Evolutionary conservation across 2,888 invertebrate species (phyloP), one percentile per base, ranked within the genome.

Genomic region (Tipula unca): DNA sequence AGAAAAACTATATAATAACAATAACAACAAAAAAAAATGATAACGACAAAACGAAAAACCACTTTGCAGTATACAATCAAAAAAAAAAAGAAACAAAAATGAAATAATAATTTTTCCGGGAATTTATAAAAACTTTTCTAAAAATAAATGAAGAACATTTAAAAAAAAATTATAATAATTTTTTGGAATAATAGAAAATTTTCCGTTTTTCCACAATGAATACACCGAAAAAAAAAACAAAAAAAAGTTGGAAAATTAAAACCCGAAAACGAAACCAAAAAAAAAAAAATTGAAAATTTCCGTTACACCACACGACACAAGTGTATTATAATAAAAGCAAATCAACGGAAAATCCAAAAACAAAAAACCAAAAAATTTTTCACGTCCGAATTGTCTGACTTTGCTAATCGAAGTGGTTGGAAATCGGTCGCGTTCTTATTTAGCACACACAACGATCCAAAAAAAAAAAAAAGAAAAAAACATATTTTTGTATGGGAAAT

Each of bases 331-430:
- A 69, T 25, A 69, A 25, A 69, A 69, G 69, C 69, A 69, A 69
- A 69, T 20, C 25, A 69, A 69, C 69, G 69, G 69, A 69, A 69
- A 69, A 69, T 69, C 69, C 69, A 69, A 69, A 69, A 69, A 69
- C 69, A 69, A 69, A 69, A 69, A 69, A 69, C 69, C 69, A 69
- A 69, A 69, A 69, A 69, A 69, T 69, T 69, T 69, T 69, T 69
- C 83, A 83, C 83, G 83, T 83, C 83, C 83, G 83, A 83, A 32
- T 32, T 83, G 29, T 83, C 35, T 32, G 83, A 83, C 83, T 83
- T 83, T 83, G 83, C 83, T 83, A 83, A 83, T 83, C 83, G 83
- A 83, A 83, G 83, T 83, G 83, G 83, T 83, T 83, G 29, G 32
- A n/a, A 83, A 83, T n/a, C 25, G 32, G 83, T 83, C 17, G 29